Evolutionary conservation across 2,113 vertebrate species (phyloP), one percentile per base, ranked within the genome.

Genomic region (Stigmatopora argus): DNA sequence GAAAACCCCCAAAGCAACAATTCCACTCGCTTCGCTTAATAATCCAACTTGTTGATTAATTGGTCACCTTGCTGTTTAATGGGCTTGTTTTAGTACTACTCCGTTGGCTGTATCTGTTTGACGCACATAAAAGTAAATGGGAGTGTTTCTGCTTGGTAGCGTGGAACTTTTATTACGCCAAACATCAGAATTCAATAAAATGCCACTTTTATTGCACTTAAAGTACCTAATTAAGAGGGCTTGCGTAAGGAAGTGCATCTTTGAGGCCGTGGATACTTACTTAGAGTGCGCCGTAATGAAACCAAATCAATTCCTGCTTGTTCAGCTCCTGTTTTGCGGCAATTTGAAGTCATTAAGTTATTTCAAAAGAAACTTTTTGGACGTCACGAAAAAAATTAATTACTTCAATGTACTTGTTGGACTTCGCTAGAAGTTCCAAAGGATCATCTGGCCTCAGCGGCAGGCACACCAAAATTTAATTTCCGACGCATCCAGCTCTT

Each of bases 1-100:
- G 78, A 80, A 69, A 61, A 79, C 62, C 67, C 60, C 38, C 73
- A 73, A 57, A 74, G 72, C 0, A 7, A 10, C 35, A 19, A 60
- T 53, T 47, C n/a, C 53, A 64, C 66, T 53, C 51, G 49, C 53
- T 12, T 63, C 61, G 9, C 19, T 58, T 44, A 21, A 73, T 61
- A 35, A 70, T 66, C 34, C 70, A 72, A 51, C 18, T 34, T 0
- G 10, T 45, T 64, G 19, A 71, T 77, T 61, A 66, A 73, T 78
- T 56, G 64, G 62, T 0, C 4, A 52, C 18, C 55, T 41, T 47
- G 49, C 17, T 10, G 55, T 60, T 64, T 61, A 64, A 52, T 52
- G 21, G 60, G 70, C 62, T 66, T 13, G 49, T 70, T 71, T 79
- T 53, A 66, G 2, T 49, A 64, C 4, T 31, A 53, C 35, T 53